Conservation (phyloP, 2,888 invertebrate species). For the Pteria penguin region DNA sequence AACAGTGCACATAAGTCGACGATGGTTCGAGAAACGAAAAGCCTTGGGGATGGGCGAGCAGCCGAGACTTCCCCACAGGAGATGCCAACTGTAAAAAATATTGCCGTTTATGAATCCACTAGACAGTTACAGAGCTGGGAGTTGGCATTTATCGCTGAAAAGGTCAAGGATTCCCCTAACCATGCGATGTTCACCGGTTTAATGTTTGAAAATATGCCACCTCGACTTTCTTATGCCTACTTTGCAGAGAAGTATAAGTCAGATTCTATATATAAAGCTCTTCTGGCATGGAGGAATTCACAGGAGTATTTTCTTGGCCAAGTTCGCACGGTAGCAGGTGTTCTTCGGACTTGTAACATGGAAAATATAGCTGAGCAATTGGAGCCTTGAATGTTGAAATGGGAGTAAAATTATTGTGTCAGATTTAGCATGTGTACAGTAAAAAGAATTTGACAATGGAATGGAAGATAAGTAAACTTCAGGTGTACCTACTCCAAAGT, state of each 20-base stretch:
- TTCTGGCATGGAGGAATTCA: neutral
- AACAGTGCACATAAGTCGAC: neutral
- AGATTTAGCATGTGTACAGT: no score
- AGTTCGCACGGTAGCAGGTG: neutral
- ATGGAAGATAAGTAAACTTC: no score
- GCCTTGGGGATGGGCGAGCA: conserved; percentile 23
- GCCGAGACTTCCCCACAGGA: conserved; percentile 18
- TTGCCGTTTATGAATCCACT: conserved; percentile 25
- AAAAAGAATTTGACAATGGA: no score
- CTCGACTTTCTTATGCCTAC: neutral
- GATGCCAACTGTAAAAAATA: conserved; percentile 29
- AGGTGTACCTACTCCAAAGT: no score
- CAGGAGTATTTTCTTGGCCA: neutral
- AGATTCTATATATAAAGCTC: neutral
- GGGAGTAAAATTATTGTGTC: no score
- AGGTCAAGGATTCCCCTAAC: neutral
- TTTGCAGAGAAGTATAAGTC: neutral
- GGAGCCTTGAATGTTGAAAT: neutral
- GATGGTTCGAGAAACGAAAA: conserved; percentile 35
- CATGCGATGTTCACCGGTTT: neutral
- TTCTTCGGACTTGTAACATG: neutral
- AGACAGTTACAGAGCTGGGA: neutral
- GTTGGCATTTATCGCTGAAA: neutral
- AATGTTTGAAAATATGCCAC: neutral
- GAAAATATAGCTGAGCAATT: neutral